Base-by-base conservation (phyloP, 2,113 vertebrate species). In the Platichthys flesus region DNA sequence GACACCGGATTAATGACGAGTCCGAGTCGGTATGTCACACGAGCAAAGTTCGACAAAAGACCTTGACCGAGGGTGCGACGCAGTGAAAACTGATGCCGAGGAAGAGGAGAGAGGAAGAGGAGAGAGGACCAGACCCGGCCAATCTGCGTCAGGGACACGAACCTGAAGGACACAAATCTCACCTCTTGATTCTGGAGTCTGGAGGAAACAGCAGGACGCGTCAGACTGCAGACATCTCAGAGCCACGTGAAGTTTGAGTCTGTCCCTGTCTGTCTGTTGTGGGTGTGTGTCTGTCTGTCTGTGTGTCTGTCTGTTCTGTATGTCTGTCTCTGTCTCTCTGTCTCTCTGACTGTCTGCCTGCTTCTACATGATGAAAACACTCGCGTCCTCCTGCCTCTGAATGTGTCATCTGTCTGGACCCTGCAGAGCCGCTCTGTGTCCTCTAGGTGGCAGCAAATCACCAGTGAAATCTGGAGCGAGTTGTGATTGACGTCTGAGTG, bases 331-430 rank as follows among this genome's bases (percentile, higher is more conserved):
- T 51, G 14, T 51, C 47, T 49, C 47, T 49, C 47, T 49, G 9
- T 16, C 1, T 18, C 14, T 31, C 0, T 31, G 51, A 23, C 5
- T 59, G 7, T 31, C 5, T 31, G 15, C 6, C 54, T 42, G 40
- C 55, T 7, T 18, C 66, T 78, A 67, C 81, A 74, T 76, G 65
- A 26, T 67, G 56, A 45, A 51, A 55, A 74, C 72, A 58, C 18
- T 65, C 24, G 67, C 65, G 12, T 20, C 16, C 47, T 73, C 58
- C 66, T 64, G 24, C 20, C 62, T 23, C 28, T 49, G 67, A 9
- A 60, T 61, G 12, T 20, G 18, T 16, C 60, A 1, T 16, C 14
- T 49, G 47, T 18, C 16, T 49, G 47, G 18, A 49, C 47, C 16
- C 16, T 51, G 47, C 47, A 51, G 47, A 6, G 14, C 16, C 5